Percentiles rank a stretch among this genome's conserved stretches.
phyloP scores from a whole-genome alignment of 1,140 invertebrate species.

The Copidosoma floridanum region DNA sequence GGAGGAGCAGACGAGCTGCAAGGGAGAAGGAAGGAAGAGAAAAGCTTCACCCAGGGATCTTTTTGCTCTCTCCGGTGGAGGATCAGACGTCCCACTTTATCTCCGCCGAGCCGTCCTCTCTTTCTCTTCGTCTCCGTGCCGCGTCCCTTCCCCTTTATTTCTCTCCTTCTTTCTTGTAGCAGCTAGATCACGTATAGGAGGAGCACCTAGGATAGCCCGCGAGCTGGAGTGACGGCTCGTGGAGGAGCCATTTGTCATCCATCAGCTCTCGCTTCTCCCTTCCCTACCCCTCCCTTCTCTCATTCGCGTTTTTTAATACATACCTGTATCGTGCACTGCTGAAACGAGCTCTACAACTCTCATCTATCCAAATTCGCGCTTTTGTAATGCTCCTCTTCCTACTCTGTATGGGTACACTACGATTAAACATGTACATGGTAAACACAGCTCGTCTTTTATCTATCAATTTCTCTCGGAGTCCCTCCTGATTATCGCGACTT shows the following conservation, averaged over 20 bases:
- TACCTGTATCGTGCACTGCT: conserved; percentile 6
- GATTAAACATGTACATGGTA: too few relatives aligned
- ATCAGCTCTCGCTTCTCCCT: conserved; percentile 16
- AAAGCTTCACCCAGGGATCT: conserved; percentile 30
- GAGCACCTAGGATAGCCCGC: conserved; percentile 16
- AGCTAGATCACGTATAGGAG: conserved; percentile 25
- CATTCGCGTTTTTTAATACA: not conserved
- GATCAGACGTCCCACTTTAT: conserved; percentile 47
- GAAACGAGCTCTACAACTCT: not conserved
- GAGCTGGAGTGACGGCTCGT: conserved; percentile 29
- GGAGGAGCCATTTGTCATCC: conserved; percentile 34
- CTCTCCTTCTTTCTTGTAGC: not conserved
- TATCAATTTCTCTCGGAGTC: not conserved
- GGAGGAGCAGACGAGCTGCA: not conserved
- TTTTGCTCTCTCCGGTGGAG: conserved; percentile 44
- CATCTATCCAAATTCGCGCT: conserved; percentile 7
- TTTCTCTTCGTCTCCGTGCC: conserved; percentile 16
- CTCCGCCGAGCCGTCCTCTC: conserved; percentile 35
- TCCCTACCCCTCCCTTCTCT: not conserved
- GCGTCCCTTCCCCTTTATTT: conserved; percentile 19
- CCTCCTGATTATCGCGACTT: not conserved
- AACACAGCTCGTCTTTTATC: conserved; percentile 19
- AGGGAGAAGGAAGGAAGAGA: not conserved
- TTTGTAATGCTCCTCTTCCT: too few relatives aligned
- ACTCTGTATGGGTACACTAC: too few relatives aligned